Percentiles rank a stretch among this genome's conserved stretches.
Evolutionary conservation across 1,140 invertebrate genomes (phyloP).

Genomic region (Mizuhopecten yessoensis): DNA sequence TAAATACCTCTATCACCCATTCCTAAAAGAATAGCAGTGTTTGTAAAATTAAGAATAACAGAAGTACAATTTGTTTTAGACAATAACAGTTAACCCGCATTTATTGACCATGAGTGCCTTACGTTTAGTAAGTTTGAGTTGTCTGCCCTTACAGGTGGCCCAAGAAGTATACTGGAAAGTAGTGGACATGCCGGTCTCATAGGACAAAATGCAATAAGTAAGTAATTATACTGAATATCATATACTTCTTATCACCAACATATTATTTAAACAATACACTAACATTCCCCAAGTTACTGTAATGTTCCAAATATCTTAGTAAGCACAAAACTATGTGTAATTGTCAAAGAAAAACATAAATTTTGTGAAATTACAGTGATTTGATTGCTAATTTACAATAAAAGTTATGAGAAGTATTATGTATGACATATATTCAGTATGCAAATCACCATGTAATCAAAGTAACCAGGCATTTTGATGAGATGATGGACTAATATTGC

Average conservation of each 20-base stretch:
- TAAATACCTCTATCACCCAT: too few relatives aligned
- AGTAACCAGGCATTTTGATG: background rate
- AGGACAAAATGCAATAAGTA: constrained; percentile 27
- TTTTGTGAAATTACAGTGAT: background rate
- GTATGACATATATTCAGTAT: background rate
- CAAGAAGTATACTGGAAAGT: background rate
- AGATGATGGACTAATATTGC: constrained; percentile 1
- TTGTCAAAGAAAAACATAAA: background rate
- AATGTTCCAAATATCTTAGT: background rate
- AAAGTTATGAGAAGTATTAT: background rate
- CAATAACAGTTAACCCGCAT: too few relatives aligned
- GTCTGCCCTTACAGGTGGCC: background rate
- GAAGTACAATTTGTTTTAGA: too few relatives aligned
- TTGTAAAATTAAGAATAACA: too few relatives aligned
- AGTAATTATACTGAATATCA: background rate
- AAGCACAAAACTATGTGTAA: background rate
- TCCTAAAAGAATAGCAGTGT: too few relatives aligned
- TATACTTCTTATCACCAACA: too few relatives aligned
- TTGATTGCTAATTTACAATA: background rate
- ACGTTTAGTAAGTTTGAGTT: background rate
- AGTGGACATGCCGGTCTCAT: background rate
- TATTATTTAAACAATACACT: background rate
- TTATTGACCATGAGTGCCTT: background rate
- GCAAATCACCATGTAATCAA: background rate
- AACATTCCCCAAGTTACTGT: background rate